A percentile compares a stretch with the other conserved stretches of the same genome.
phyloP scores from a whole-genome alignment of 2,113 vertebrate genomes.

The Myanophis thanlyinensis region DNA sequence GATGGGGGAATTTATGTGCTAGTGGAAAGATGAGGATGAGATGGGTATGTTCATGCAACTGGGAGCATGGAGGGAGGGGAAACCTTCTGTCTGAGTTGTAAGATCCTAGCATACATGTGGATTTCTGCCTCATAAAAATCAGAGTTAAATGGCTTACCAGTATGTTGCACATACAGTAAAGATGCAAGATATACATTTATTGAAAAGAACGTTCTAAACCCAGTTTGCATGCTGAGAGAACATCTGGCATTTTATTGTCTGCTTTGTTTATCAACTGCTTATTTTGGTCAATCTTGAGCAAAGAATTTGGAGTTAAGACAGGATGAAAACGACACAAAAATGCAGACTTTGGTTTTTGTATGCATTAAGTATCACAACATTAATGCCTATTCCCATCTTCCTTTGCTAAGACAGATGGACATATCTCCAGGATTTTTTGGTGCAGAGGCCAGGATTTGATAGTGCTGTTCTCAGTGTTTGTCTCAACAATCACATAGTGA shows the following conservation, averaged over 20 bases:
- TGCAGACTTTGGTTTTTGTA: conserved; percentile 8
- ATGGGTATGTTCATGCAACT: not conserved
- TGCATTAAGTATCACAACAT: conserved; percentile 18
- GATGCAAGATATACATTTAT: conserved; percentile 58
- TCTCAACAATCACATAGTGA: not conserved
- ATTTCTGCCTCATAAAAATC: conserved; percentile 39
- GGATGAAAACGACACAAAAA: rapidly evolving
- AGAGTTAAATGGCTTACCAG: conserved; percentile 38
- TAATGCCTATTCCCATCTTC: not conserved
- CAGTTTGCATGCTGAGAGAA: conserved; percentile 58
- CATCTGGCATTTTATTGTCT: conserved; percentile 45
- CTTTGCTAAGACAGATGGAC: not conserved
- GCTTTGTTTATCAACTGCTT: conserved; percentile 48
- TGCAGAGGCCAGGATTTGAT: not conserved
- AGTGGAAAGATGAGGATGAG: conserved; percentile 24
- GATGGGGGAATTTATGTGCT: not conserved
- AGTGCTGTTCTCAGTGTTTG: not conserved
- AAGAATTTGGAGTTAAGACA: conserved; percentile 13
- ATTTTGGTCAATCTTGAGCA: conserved; percentile 35
- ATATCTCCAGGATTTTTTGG: not conserved
- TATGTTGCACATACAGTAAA: conserved; percentile 37
- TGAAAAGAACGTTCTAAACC: conserved; percentile 34
- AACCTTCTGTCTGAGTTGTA: rapidly evolving
- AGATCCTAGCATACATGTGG: conserved; percentile 6
- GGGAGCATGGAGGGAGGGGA: not conserved